Percentiles rank a stretch among this genome's conserved stretches.
Conservation (phyloP, 2,888 invertebrate genomes). For the Ommatoiulus sabulosus region DNA sequence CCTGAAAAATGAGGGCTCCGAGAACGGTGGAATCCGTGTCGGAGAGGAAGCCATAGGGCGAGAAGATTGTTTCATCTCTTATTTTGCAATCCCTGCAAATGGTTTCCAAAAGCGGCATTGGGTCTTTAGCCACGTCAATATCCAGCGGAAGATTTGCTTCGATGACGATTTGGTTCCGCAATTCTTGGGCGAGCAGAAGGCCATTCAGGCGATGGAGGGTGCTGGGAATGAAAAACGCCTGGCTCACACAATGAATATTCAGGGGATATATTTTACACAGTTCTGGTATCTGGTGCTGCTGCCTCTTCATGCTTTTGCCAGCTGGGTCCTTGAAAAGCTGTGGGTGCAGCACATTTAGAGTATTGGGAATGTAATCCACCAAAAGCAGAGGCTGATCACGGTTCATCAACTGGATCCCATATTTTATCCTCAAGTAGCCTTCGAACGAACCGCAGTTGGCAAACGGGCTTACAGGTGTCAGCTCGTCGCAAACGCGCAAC, state of each 20-base stretch:
- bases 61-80: slow-evolving; percentile 53
- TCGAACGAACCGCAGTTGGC: slow-evolving; percentile 76
- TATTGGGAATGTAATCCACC: slow-evolving; percentile 69
- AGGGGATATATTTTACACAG: slow-evolving; percentile 77
- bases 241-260: slow-evolving; percentile 79
- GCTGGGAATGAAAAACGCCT: slow-evolving; percentile 85
- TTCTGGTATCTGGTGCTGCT: slow-evolving; percentile 84
- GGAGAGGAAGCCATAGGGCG: slow-evolving; percentile 26
- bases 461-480: slow-evolving; percentile 77
- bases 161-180: slow-evolving; percentile 65
- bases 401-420: slow-evolving; percentile 76
- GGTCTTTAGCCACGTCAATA: not conserved
- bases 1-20: slow-evolving; percentile 67
- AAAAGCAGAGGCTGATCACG: slow-evolving; percentile 82
- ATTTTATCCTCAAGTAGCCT: slow-evolving; percentile 82
- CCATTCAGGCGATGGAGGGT: slow-evolving; percentile 82
- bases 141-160: slow-evolving; percentile 42
- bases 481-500: slow-evolving; percentile 57
- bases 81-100: not conserved
- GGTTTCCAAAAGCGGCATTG: not conserved
- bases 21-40: not conserved
- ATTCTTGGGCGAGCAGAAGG: slow-evolving; percentile 79
- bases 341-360: not conserved
- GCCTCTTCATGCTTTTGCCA: slow-evolving; percentile 64
- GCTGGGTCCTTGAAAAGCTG: not conserved